A percentile compares a stretch with the other conserved stretches of the same genome.
Evolutionary conservation across 2,797 vertebrate species (phyloP).

Genomic region (Neosilurus mollespiculum): DNA sequence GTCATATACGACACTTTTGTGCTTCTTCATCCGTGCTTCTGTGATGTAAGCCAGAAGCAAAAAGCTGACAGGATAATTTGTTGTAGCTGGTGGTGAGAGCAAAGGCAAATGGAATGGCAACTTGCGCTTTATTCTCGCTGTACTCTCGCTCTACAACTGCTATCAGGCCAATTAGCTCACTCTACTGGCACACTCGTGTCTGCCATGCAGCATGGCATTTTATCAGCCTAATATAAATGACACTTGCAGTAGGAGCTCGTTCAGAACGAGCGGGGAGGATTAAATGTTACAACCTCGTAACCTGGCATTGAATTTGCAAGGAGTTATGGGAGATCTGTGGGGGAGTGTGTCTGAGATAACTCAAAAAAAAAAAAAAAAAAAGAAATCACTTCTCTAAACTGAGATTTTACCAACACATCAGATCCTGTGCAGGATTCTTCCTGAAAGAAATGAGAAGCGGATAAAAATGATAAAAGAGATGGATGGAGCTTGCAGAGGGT

Average conservation of each 20-base stretch:
- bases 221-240: conserved; percentile 36
- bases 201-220: conserved; percentile 20
- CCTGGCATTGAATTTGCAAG: conserved; percentile 26
- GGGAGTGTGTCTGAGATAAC: conserved; percentile 3
- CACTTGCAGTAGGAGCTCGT: not conserved
- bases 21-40: conserved; percentile 27
- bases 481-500: not conserved
- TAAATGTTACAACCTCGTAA: conserved; percentile 34
- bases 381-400: not conserved
- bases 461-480: not conserved
- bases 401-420: not conserved
- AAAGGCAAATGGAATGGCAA: conserved; percentile 57
- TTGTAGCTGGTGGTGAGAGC: conserved; percentile 54
- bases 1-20: conserved; percentile 39
- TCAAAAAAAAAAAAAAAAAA: not conserved
- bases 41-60: conserved; percentile 53
- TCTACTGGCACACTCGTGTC: conserved; percentile 2
- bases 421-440: not conserved
- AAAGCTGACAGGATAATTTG: conserved; percentile 61
- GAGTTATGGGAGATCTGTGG: not conserved
- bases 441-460: not conserved
- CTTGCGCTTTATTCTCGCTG: conserved; percentile 51
- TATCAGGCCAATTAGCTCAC: conserved; percentile 53
- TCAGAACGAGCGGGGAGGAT: conserved; percentile 25
- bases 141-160: conserved; percentile 50